These are phyloP conservation scores for Gallinago paraguaiae DNA, from an alignment of 2,113 vertebrate species.

Conservation along the genomic window DNA sequence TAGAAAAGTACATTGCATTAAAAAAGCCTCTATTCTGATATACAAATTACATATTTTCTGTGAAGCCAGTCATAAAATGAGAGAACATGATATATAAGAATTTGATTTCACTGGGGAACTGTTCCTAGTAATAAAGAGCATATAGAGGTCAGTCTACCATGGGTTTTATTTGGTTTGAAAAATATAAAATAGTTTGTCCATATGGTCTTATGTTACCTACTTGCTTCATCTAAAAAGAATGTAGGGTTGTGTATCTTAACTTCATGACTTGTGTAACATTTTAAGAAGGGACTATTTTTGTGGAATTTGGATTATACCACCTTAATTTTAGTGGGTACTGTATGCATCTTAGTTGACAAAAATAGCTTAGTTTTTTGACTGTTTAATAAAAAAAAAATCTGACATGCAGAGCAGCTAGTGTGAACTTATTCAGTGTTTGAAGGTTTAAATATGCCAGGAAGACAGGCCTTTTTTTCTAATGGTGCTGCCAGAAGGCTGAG, in stretches of 20 bases:
- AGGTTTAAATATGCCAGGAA: constrained; percentile 2
- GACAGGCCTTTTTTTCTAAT: constrained; percentile 13
- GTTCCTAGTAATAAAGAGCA: constrained; percentile 28
- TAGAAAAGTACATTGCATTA: background rate
- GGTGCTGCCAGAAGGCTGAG: constrained; percentile 61
- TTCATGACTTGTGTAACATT: constrained; percentile 25
- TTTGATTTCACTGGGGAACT: constrained; percentile 52
- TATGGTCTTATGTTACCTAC: constrained; percentile 58
- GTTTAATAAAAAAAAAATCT: background rate
- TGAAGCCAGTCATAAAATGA: constrained; percentile 49
- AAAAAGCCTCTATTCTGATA: constrained; percentile 16
- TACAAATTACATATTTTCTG: constrained; percentile 35
- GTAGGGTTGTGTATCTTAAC: constrained; percentile 48
- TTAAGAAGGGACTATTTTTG: constrained; percentile 4
- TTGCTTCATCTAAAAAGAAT: constrained; percentile 66
- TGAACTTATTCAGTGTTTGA: background rate
- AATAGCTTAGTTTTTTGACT: background rate
- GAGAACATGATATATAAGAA: constrained; percentile 28
- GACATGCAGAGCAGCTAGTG: background rate
- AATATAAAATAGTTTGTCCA: constrained; percentile 60
- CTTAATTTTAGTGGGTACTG: constrained; percentile 10
- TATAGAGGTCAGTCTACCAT: constrained; percentile 47
- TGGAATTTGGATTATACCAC: constrained; percentile 17
- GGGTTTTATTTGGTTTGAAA: constrained; percentile 57
- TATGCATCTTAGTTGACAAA: constrained; percentile 4